Evolutionary conservation across 2,797 vertebrate species (phyloP).

Genomic region (Pseudochirops corinnae): DNA sequence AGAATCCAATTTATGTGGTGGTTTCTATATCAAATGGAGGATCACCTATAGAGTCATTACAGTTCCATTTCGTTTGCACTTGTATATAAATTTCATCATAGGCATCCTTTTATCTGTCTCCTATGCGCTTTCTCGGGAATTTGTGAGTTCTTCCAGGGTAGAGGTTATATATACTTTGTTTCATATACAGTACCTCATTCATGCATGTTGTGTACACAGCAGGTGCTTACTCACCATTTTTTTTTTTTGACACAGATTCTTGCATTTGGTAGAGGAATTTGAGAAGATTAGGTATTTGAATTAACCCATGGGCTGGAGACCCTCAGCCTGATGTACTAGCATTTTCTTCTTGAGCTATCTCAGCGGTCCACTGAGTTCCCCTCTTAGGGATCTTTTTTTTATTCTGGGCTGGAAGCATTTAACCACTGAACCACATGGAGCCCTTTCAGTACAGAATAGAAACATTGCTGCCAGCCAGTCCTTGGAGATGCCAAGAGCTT

Average conservation of each 20-base stretch:
- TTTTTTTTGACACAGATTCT: not conserved
- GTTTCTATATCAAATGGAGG: not conserved
- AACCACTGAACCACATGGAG: constrained; percentile 80
- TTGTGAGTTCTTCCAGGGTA: not conserved
- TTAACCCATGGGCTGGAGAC: not conserved
- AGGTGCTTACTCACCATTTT: not conserved
- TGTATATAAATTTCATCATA: not conserved
- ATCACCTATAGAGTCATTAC: not conserved
- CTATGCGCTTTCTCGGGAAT: not conserved
- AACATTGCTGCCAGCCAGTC: constrained; percentile 24
- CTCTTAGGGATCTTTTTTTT: constrained; percentile 65
- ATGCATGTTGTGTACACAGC: not conserved
- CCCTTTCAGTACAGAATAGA: constrained; percentile 74
- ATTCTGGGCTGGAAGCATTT: constrained; percentile 74
- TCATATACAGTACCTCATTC: not conserved
- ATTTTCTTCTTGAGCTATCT: not conserved
- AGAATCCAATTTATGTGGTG: not conserved
- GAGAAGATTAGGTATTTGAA: not conserved
- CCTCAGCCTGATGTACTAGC: not conserved
- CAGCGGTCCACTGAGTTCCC: not conserved
- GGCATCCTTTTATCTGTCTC: not conserved
- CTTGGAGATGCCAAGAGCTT: not conserved
- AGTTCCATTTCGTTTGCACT: not conserved
- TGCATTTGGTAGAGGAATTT: not conserved
- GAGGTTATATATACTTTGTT: not conserved